Conservation (phyloP, 2,113 vertebrate species). For the Peromyscus maniculatus region DNA sequence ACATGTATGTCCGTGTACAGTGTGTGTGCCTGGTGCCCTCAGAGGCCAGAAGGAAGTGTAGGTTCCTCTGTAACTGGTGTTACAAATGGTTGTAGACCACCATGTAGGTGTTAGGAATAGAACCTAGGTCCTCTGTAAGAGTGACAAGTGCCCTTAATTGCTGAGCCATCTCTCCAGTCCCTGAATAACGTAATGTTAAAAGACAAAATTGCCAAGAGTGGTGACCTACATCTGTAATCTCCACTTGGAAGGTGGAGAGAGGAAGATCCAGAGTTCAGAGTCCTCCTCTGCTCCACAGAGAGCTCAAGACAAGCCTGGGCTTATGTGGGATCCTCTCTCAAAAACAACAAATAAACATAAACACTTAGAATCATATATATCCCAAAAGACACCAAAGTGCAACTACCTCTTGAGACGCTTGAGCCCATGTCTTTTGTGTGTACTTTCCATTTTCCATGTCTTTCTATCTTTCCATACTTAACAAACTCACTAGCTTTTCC, state of each 20-base stretch:
- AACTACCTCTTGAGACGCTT: neutral
- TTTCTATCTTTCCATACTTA: neutral
- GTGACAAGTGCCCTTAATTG: neutral
- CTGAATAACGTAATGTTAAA: neutral
- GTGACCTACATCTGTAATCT: neutral
- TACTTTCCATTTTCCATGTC: too few species aligned
- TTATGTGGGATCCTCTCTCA: neutral
- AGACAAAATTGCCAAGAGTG: neutral
- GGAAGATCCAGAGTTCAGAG: neutral
- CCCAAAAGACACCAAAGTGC: neutral
- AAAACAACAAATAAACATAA: neutral
- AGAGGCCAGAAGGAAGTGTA: neutral
- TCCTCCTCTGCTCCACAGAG: neutral
- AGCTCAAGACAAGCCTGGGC: neutral
- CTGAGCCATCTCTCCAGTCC: neutral
- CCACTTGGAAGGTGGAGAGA: neutral
- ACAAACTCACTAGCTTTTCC: neutral
- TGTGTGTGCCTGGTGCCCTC: neutral
- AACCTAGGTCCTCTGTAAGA: neutral
- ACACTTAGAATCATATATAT: neutral
- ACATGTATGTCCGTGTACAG: neutral
- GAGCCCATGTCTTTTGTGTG: neutral
- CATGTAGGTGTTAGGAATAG: neutral
- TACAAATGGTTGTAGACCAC: neutral
- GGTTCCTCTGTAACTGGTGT: neutral